Evolutionary conservation across 2,888 invertebrate species (phyloP).

Genomic region (Lasioglossum oenotherae): DNA sequence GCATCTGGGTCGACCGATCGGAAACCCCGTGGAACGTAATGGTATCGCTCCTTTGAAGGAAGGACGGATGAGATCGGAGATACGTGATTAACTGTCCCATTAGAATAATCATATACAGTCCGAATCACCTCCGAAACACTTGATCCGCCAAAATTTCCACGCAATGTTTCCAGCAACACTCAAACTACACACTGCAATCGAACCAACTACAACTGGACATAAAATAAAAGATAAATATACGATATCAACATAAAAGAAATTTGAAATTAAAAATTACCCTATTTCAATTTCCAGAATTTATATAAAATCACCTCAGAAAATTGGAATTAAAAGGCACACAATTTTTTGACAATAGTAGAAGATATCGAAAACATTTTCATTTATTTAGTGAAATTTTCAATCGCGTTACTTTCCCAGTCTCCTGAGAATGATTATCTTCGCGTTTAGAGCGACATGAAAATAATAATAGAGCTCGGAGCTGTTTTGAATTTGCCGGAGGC

Average conservation of each 20-base stretch:
- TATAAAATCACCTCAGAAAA: neutral
- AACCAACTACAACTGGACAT: neutral
- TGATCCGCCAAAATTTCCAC: neutral
- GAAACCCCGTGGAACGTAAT: slow-evolving; percentile 40
- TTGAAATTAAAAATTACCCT: no score
- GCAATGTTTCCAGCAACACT: neutral
- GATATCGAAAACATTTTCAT: neutral
- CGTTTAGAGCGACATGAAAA: neutral
- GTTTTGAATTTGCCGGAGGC: neutral
- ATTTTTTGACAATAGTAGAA: no score
- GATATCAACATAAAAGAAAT: no score
- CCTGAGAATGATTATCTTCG: neutral
- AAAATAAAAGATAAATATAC: neutral
- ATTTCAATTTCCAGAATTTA: neutral
- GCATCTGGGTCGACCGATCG: slow-evolving; percentile 74
- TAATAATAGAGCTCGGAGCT: neutral
- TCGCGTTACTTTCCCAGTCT: neutral
- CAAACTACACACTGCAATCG: neutral
- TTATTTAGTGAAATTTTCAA: neutral
- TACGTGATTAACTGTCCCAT: slow-evolving; percentile 21
- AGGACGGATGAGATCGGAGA: slow-evolving; percentile 8
- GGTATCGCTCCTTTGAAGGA: slow-evolving; percentile 41
- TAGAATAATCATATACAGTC: slow-evolving; percentile 1
- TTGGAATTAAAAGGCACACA: neutral
- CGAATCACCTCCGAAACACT: neutral